These are phyloP conservation scores for Drosophila virilis DNA, from an alignment of 1,140 invertebrate genomes.

Conservation along the genomic window DNA sequence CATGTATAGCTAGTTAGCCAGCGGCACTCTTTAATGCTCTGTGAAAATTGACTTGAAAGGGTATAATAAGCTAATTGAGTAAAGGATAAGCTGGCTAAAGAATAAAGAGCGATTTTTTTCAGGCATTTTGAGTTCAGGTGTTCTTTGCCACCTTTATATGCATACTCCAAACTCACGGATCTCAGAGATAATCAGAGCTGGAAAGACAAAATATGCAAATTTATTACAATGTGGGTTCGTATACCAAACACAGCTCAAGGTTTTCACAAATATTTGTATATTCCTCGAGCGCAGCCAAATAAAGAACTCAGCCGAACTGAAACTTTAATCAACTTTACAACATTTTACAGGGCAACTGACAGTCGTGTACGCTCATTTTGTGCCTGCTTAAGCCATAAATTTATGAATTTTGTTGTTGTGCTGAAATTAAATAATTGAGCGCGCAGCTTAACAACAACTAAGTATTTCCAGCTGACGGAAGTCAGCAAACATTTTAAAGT, in stretches of 20 bases:
- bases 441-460: constrained; percentile 30
- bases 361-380: neutral
- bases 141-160: neutral
- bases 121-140: no score
- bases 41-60: neutral
- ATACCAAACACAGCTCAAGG: neutral
- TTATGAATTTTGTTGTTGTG: constrained; percentile 32
- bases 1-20: constrained; percentile 22
- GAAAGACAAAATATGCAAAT: neutral
- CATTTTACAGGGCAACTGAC: constrained; percentile 12
- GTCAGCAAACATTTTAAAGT: constrained; percentile 27
- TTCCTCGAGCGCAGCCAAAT: no score
- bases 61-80: neutral
- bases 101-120: no score
- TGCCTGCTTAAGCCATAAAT: constrained; percentile 29
- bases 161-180: neutral
- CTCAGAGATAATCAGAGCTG: neutral
- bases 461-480: constrained; percentile 42
- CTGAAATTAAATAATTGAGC: constrained; percentile 52
- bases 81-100: neutral
- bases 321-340: neutral
- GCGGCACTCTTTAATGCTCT: constrained; percentile 32
- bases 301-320: no score
- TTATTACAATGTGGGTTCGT: no score
- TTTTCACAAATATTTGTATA: no score